These are phyloP conservation scores for Thymallus thymallus DNA, from an alignment of 2,113 vertebrate genomes.

Conservation along the genomic window DNA sequence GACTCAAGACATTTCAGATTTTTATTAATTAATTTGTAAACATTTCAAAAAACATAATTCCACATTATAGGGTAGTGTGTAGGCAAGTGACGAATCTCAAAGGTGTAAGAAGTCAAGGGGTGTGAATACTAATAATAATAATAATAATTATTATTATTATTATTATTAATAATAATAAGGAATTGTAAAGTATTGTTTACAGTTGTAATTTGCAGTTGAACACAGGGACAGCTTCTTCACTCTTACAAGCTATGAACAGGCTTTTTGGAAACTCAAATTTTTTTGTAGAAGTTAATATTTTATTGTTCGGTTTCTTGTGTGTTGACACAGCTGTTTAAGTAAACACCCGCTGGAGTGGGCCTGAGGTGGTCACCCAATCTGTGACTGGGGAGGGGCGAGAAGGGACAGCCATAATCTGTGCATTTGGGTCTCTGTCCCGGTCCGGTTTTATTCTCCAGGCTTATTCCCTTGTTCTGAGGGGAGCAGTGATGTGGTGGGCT, in stretches of 20 bases:
- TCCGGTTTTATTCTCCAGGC: background rate
- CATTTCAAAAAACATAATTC: too few relatives aligned
- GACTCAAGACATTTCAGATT: too few relatives aligned
- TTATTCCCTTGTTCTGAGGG: slow-evolving; percentile 1
- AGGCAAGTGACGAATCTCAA: too few relatives aligned
- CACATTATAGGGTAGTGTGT: too few relatives aligned
- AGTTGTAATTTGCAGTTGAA: background rate
- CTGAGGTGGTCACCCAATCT: slow-evolving; percentile 45
- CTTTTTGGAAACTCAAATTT: background rate
- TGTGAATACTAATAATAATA: too few relatives aligned
- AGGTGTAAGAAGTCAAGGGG: too few relatives aligned
- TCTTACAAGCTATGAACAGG: background rate
- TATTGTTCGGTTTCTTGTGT: slow-evolving; percentile 44
- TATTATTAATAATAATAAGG: too few relatives aligned
- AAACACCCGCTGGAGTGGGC: slow-evolving; percentile 37
- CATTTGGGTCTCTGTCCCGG: background rate
- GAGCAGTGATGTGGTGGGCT: slow-evolving; percentile 44
- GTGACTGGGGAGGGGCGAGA: slow-evolving; percentile 6
- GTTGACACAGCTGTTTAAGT: slow-evolving; percentile 71
- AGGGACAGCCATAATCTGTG: slow-evolving; percentile 14
- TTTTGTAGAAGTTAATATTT: slow-evolving; percentile 53
- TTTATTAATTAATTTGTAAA: too few relatives aligned
- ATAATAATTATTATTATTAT: too few relatives aligned
- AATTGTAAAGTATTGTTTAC: background rate
- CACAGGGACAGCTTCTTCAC: slow-evolving; percentile 4